Evolutionary conservation across 2,113 vertebrate species (phyloP).

Genomic region (Eulacestoma nigropectus): DNA sequence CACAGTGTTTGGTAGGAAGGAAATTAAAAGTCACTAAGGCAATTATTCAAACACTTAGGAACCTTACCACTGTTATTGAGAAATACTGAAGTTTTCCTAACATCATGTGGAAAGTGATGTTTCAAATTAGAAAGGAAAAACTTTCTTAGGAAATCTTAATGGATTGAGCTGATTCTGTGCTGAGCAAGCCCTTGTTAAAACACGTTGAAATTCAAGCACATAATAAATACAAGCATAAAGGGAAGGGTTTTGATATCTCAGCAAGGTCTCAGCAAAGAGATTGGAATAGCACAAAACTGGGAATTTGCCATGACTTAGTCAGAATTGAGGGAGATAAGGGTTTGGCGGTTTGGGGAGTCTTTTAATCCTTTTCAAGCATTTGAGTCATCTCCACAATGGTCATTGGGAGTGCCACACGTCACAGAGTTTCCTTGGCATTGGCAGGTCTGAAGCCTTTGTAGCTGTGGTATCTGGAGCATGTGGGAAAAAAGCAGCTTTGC

Average conservation of each 20-base stretch:
- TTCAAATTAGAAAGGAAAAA: not conserved
- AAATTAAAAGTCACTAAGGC: not conserved
- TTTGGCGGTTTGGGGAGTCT: not conserved
- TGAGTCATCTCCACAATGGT: not conserved
- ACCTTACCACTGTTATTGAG: not conserved
- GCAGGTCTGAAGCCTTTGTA: not conserved
- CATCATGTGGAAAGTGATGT: not conserved
- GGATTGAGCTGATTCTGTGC: not conserved
- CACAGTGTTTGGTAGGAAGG: not conserved
- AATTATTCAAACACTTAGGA: not conserved
- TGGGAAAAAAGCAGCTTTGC: not conserved
- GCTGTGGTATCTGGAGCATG: not conserved
- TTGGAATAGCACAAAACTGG: not conserved
- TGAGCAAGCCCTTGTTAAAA: not conserved
- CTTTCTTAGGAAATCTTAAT: not conserved
- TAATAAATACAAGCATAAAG: not conserved
- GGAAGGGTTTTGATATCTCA: not conserved
- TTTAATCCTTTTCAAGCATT: not conserved
- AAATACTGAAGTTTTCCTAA: not conserved
- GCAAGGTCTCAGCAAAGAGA: not conserved
- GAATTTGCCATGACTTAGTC: not conserved
- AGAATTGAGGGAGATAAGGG: not conserved
- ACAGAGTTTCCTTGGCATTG: not conserved
- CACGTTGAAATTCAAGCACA: not conserved
- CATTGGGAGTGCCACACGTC: not conserved